phyloP scores from a whole-genome alignment of 2,888 invertebrate genomes.

The Cephus pygmeus region DNA sequence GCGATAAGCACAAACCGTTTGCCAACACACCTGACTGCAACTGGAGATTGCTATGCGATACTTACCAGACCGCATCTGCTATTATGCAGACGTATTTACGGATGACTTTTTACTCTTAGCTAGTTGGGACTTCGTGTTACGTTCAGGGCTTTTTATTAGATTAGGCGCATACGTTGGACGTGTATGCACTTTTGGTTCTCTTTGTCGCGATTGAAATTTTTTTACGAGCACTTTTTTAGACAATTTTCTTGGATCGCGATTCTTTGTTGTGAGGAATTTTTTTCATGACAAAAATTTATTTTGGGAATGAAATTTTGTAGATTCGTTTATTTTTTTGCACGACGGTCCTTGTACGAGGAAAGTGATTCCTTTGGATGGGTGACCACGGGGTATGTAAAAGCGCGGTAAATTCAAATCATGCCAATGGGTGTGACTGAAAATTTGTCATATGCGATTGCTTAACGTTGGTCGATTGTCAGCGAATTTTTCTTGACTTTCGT shows the following conservation, averaged over 20 bases:
- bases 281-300: background rate
- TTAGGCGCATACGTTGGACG: background rate
- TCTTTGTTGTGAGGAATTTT: no score
- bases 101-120: background rate
- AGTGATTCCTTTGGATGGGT: no score
- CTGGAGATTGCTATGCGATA: conserved; percentile 54
- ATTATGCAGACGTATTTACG: background rate
- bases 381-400: no score
- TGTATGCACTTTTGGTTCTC: background rate
- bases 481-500: background rate
- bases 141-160: background rate
- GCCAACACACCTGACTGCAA: conserved; percentile 55
- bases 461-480: background rate
- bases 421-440: no score
- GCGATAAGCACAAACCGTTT: conserved; percentile 24
- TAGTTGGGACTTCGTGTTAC: background rate
- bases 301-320: no score
- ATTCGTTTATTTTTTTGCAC: no score
- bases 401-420: background rate
- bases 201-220: background rate
- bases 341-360: no score
- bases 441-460: background rate
- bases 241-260: no score
- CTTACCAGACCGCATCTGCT: conserved; percentile 23
- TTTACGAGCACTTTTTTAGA: no score